Evolutionary conservation across 2,113 vertebrate genomes (phyloP).

Genomic region (Megatriorchis doriae): DNA sequence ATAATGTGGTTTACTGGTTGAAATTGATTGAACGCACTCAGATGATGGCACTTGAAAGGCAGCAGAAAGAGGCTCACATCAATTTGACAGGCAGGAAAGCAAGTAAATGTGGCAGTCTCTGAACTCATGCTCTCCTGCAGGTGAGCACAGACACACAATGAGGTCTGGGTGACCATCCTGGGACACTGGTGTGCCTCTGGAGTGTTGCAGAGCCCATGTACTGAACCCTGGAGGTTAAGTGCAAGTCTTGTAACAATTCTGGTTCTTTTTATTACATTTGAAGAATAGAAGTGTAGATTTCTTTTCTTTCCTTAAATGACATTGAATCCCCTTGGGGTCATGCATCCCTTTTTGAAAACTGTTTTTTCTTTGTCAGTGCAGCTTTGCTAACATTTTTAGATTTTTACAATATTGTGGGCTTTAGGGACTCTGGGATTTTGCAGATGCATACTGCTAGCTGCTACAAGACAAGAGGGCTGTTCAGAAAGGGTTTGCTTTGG

Average conservation of each 20-base stretch:
- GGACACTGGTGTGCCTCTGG: background rate
- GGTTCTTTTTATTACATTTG: background rate
- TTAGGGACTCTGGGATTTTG: background rate
- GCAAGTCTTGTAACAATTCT: background rate
- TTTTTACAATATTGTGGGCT: background rate
- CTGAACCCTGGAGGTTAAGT: background rate
- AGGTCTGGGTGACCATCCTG: background rate
- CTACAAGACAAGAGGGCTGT: background rate
- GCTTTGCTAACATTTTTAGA: background rate
- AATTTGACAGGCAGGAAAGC: background rate
- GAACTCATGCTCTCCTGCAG: background rate
- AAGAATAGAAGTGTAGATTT: background rate
- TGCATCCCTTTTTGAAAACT: background rate
- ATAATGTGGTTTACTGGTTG: background rate
- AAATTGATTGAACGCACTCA: background rate
- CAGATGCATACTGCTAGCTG: background rate
- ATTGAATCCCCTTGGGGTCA: background rate
- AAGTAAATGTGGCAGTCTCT: background rate
- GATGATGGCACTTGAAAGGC: background rate
- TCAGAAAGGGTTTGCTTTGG: constrained; percentile 15
- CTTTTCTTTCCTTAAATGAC: background rate
- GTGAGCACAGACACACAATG: background rate
- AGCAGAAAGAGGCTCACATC: background rate
- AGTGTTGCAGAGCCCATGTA: background rate
- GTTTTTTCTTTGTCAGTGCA: background rate